Conservation (phyloP, 2,888 invertebrate species). For the Drosophila atripex region DNA sequence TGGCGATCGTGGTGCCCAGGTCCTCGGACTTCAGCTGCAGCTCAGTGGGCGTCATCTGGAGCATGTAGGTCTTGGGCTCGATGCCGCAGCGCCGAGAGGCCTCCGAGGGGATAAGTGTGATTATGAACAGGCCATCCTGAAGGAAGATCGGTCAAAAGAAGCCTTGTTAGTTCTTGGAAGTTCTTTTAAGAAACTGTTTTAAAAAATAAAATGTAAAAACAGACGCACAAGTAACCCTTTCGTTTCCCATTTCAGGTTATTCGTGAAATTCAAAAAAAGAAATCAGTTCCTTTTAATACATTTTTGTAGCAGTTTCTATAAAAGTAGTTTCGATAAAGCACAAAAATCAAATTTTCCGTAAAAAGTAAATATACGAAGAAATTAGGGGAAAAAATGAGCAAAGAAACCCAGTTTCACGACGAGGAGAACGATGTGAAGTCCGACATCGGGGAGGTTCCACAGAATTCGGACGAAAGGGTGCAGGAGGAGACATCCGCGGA, state of each 20-base stretch:
- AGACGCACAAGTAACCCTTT: not conserved
- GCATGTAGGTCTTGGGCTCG: constrained; percentile 88
- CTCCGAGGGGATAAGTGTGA: constrained; percentile 90
- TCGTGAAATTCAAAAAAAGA: not conserved
- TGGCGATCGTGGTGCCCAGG: constrained; percentile 87
- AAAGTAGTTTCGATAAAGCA: not conserved
- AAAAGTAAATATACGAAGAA: not conserved
- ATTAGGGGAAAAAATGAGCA: not conserved
- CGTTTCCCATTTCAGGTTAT: not conserved
- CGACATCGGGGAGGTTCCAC: not conserved
- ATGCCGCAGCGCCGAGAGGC: constrained; percentile 91
- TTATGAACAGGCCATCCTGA: constrained; percentile 90
- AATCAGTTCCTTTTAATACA: not conserved
- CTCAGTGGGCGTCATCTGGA: constrained; percentile 90
- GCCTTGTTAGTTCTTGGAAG: not conserved
- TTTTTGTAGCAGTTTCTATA: constrained; percentile 1
- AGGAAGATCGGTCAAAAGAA: not conserved
- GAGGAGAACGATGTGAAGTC: not conserved
- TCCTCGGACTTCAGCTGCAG: constrained; percentile 88
- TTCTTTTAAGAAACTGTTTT: not conserved
- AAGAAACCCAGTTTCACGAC: not conserved
- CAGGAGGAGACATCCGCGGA: not conserved
- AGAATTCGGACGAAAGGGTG: not conserved
- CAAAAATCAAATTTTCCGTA: not conserved
- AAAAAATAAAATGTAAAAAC: too few species aligned